phyloP scores from a whole-genome alignment of 2,797 vertebrate genomes.

The Lacerta viridis region DNA sequence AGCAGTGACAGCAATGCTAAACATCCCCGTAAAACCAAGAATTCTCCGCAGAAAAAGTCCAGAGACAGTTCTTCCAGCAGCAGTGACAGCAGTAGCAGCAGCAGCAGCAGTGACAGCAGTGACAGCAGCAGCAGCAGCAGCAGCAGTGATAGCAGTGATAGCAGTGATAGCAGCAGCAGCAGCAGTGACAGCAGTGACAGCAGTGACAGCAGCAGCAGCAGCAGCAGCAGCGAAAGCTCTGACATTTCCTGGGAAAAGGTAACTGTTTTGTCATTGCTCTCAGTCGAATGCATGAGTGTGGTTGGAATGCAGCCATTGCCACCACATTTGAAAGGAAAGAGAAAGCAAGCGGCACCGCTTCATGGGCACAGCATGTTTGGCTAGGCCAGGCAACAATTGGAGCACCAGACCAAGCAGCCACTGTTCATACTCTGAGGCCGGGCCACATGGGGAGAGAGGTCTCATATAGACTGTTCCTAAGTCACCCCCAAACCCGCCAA shows the following conservation, averaged over 20 bases:
- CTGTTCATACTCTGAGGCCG: too few species aligned
- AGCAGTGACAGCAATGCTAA: neutral
- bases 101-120: accelerated
- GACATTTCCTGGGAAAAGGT: slow-evolving; percentile 61
- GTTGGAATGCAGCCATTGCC: neutral
- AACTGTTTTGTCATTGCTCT: slow-evolving; percentile 32
- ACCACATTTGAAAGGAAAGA: neutral
- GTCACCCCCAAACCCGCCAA: too few species aligned
- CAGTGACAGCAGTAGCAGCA: accelerated
- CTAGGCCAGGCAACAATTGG: too few species aligned
- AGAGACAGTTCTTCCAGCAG: accelerated
- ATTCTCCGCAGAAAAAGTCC: slow-evolving; percentile 12
- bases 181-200: neutral
- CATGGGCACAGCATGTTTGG: too few species aligned
- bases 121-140: accelerated
- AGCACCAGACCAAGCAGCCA: too few species aligned
- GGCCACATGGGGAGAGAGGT: too few species aligned
- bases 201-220: neutral
- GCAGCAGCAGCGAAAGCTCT: neutral
- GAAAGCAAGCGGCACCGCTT: neutral
- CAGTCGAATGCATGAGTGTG: neutral
- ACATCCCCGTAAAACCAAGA: neutral
- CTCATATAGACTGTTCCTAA: too few species aligned
- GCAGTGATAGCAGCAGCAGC: neutral
- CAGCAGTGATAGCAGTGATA: neutral